Percentiles rank a stretch among this genome's conserved stretches.
These are phyloP conservation scores for Cheilosia pagana DNA, from an alignment of 2,888 invertebrate species.

Conservation along the genomic window DNA sequence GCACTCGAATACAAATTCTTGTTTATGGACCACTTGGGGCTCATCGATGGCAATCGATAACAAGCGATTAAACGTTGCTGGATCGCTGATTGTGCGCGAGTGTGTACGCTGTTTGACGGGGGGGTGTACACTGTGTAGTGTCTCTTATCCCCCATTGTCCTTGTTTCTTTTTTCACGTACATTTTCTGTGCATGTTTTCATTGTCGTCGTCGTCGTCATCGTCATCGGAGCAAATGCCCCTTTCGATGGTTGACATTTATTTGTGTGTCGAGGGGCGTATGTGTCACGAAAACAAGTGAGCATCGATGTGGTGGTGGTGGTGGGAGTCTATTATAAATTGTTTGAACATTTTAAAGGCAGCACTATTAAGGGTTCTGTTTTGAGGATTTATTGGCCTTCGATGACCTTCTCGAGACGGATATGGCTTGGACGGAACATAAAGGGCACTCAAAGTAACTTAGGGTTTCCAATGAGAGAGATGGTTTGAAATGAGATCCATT, in stretches of 20 bases:
- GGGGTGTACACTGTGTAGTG: background rate
- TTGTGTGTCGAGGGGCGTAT: constrained; percentile 33
- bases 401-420: constrained; percentile 7
- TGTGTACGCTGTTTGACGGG: background rate
- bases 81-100: constrained; percentile 43
- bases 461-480: background rate
- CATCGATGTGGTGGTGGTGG: constrained; percentile 23
- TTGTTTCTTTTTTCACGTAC: constrained; percentile 29
- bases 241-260: constrained; percentile 57
- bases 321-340: constrained; percentile 11
- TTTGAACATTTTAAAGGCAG: constrained; percentile 5
- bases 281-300: constrained; percentile 57
- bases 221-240: constrained; percentile 41
- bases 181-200: constrained; percentile 12
- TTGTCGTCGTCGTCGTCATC: constrained; percentile 13
- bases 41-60: constrained; percentile 73
- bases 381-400: constrained; percentile 22
- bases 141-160: constrained; percentile 39
- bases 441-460: background rate
- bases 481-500: background rate
- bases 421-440: background rate
- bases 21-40: constrained; percentile 69
- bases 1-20: constrained; percentile 66
- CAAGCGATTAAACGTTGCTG: constrained; percentile 67
- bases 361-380: background rate